phyloP scores from a whole-genome alignment of 2,113 vertebrate genomes.

The Taurulus bubalis region DNA sequence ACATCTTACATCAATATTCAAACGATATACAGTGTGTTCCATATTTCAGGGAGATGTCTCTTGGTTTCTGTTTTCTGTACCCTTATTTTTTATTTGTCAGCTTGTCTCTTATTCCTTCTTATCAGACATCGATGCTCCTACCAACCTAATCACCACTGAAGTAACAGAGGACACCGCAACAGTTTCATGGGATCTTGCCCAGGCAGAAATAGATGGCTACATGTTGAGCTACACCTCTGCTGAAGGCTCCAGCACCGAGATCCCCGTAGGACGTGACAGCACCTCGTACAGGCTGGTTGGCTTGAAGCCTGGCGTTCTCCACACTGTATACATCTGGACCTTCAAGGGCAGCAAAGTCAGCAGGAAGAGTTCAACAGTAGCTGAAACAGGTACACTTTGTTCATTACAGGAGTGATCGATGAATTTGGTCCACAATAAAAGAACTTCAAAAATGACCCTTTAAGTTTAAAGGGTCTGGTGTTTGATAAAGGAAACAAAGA shows the following conservation, averaged over 20 bases:
- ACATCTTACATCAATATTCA: no score
- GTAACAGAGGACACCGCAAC: conserved; percentile 84
- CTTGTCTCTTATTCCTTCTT: conserved; percentile 1
- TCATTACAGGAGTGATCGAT: not conserved
- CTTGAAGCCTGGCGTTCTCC: conserved; percentile 86
- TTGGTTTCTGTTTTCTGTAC: no score
- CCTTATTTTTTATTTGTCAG: not conserved
- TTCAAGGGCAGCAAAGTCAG: conserved; percentile 83
- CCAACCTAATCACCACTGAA: conserved; percentile 72
- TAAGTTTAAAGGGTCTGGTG: not conserved
- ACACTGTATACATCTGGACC: conserved; percentile 85
- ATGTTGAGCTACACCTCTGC: conserved; percentile 83
- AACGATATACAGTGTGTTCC: no score
- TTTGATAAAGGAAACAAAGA: not conserved
- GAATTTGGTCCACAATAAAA: not conserved
- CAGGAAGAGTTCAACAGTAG: conserved; percentile 78
- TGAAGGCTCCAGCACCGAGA: conserved; percentile 79
- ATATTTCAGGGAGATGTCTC: no score
- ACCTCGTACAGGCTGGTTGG: conserved; percentile 74
- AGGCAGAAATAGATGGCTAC: conserved; percentile 84
- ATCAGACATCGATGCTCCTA: conserved; percentile 81
- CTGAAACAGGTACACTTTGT: conserved; percentile 83
- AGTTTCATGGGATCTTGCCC: conserved; percentile 83
- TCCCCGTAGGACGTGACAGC: conserved; percentile 80
- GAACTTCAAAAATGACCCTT: not conserved